Percentiles rank a stretch among this genome's conserved stretches.
These are phyloP conservation scores for Lordiphosa fenestrarum DNA, from an alignment of 2,888 invertebrate genomes.

Conservation along the genomic window DNA sequence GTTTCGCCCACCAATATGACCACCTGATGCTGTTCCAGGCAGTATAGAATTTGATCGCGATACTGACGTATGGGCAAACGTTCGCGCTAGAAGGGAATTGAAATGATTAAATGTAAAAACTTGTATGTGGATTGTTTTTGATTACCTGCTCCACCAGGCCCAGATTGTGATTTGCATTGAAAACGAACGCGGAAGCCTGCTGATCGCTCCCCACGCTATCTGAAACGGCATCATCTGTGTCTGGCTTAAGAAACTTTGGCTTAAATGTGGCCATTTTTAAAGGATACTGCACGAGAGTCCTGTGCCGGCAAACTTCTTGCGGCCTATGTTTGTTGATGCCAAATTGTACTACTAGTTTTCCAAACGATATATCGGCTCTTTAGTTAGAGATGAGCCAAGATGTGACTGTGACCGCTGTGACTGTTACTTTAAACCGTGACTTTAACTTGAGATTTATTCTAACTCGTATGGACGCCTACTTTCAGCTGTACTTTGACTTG, in stretches of 20 bases:
- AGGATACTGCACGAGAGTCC: too few relatives aligned
- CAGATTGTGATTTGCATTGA: slow-evolving; percentile 91
- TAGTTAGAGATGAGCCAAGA: too few relatives aligned
- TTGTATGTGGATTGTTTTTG: not conserved
- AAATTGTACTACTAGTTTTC: too few relatives aligned
- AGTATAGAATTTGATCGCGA: slow-evolving; percentile 92
- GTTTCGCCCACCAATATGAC: slow-evolving; percentile 95
- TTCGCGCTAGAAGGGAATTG: slow-evolving; percentile 84
- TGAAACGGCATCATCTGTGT: slow-evolving; percentile 73
- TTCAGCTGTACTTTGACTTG: too few relatives aligned
- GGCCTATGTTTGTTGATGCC: too few relatives aligned
- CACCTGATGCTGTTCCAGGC: slow-evolving; percentile 94
- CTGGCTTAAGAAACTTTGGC: slow-evolving; percentile 60
- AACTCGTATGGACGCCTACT: too few relatives aligned
- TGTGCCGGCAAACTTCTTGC: too few relatives aligned
- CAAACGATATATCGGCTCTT: too few relatives aligned
- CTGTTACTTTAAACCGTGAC: too few relatives aligned
- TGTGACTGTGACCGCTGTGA: too few relatives aligned
- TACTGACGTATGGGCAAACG: slow-evolving; percentile 93
- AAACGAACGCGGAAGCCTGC: slow-evolving; percentile 84
- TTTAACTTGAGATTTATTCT: too few relatives aligned
- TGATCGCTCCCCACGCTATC: slow-evolving; percentile 65
- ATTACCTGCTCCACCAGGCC: slow-evolving; percentile 84
- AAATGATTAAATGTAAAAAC: too few relatives aligned
- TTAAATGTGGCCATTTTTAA: slow-evolving; percentile 55